Evolutionary conservation across 2,113 vertebrate species (phyloP), one percentile per base, ranked within the genome.

Genomic region (Origma solitaria): DNA sequence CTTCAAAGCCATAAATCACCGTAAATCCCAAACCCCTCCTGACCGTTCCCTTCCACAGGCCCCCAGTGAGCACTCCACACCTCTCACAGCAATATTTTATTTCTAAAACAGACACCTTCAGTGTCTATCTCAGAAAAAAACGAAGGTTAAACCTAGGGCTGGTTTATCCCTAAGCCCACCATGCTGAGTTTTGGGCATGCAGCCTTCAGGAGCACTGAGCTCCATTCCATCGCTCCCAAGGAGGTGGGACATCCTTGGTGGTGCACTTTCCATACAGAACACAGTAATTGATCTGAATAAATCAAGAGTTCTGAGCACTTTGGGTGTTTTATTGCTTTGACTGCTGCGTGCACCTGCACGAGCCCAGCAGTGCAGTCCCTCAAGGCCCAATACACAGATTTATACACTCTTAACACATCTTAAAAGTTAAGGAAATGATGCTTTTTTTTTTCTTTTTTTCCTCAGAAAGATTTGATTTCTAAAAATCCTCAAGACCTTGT

Each of bases 401-500:
- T 95, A 86, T 91, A 79, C 45, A 69, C 49, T 58, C 56, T 80
- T 90, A 94, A 83, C 75, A 94, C 75, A 78, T 72, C 86, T 92
- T 84, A 90, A 75, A 93, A 90, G 76, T 82, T 54, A 58, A 70
- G 60, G 42, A 84, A 95, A 86, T 44, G 0, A 93, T 82, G 54
- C 11, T 10, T 73, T 57, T 23, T 18, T 82, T 69, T 38, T 18
- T 82, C 65, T 38, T 24, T 40, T 40, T 35, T 66, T 8, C 14
- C 85, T 84, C 66, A 23, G 50, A 85, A 56, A 83, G 15, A 83
- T 49, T 19, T 42, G 68, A 75, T 93, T 91, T 73, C 65, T 89
- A 70, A 75, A 90, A 94, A 30, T 42, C 68, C 56, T 76, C 22
- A 75, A 49, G 49, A 45, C 5, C 13, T 24, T 31, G 64, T 82